These are phyloP conservation scores for Uromys caudimaculatus DNA, from an alignment of 2,797 vertebrate species.

Conservation along the genomic window DNA sequence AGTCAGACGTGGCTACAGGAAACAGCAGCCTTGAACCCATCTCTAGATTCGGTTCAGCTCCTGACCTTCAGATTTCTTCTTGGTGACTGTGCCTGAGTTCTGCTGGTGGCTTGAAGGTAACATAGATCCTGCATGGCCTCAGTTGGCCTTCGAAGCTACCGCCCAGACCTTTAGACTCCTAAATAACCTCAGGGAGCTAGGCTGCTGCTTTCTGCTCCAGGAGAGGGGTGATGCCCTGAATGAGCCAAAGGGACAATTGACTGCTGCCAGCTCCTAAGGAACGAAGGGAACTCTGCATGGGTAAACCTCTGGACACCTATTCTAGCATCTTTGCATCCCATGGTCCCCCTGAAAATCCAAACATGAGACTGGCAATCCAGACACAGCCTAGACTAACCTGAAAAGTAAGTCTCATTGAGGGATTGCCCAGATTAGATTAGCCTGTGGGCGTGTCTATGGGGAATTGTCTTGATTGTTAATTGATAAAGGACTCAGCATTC, in stretches of 20 bases:
- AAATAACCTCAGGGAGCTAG: not conserved
- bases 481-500: too few relatives aligned
- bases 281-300: not conserved
- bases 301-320: not conserved
- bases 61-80: not conserved
- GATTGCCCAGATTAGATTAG: not conserved
- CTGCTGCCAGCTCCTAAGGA: not conserved
- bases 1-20: accelerated
- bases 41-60: too few relatives aligned
- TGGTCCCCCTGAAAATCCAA: not conserved
- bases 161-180: not conserved
- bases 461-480: not conserved
- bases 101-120: not conserved
- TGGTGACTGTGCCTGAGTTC: not conserved
- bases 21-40: not conserved
- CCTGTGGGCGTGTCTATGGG: not conserved
- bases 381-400: not conserved
- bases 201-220: not conserved
- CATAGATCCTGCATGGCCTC: not conserved
- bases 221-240: accelerated
- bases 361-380: not conserved
- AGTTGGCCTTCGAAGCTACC: too few relatives aligned
- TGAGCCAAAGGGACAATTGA: not conserved
- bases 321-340: not conserved
- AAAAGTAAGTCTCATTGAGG: not conserved